Conservation (phyloP, 2,113 vertebrate species). For the Odocoileus hemionus region DNA sequence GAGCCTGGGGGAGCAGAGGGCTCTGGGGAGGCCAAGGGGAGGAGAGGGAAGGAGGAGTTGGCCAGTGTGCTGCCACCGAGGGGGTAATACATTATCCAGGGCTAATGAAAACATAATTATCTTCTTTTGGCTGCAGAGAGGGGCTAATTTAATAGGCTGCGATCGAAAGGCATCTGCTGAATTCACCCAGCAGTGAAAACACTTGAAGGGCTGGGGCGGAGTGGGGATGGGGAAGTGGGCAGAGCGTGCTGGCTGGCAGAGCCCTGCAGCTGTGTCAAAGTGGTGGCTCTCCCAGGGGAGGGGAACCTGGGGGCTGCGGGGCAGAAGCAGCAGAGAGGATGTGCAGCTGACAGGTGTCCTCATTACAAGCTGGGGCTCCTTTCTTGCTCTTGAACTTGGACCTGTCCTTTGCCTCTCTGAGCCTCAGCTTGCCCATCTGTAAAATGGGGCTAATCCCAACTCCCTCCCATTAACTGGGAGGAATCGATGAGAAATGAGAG, state of each 20-base stretch:
- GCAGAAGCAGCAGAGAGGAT: background rate
- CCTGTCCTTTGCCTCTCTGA: background rate
- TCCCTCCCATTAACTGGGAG: too few relatives aligned
- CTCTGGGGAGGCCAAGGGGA: background rate
- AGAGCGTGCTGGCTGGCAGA: background rate
- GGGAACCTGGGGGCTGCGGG: background rate
- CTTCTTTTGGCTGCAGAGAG: slow-evolving; percentile 68
- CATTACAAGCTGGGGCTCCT: fast-evolving
- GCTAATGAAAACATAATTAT: slow-evolving; percentile 75
- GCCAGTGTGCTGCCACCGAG: background rate
- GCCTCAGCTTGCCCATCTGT: background rate
- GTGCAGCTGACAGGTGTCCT: background rate
- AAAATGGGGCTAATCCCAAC: background rate
- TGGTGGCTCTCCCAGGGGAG: background rate
- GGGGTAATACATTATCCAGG: slow-evolving; percentile 68
- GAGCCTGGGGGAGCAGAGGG: background rate
- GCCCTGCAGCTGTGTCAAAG: background rate
- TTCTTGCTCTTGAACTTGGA: background rate
- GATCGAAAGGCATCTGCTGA: slow-evolving; percentile 66
- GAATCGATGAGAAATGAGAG: background rate
- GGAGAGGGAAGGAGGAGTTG: background rate
- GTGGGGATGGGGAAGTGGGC: background rate
- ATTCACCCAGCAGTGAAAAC: slow-evolving; percentile 50
- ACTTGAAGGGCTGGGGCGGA: slow-evolving; percentile 47
- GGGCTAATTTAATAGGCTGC: slow-evolving; percentile 71